phyloP scores from a whole-genome alignment of 1,140 invertebrate genomes.

The Drosophila pallidifrons region DNA sequence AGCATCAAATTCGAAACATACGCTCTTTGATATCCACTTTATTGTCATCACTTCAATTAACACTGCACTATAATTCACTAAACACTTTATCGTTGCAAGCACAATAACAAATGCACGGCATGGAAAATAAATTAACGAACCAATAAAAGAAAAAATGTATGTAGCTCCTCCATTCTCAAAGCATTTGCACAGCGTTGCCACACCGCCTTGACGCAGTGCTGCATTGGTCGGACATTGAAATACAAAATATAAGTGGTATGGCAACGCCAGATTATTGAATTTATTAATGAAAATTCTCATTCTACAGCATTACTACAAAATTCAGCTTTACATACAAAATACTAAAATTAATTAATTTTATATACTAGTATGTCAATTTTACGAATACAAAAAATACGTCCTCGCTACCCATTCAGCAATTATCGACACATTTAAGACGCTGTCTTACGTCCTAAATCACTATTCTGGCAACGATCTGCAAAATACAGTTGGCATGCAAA shows the following conservation, averaged over 20 bases:
- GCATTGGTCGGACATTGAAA: background rate
- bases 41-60: background rate
- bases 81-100: background rate
- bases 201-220: constrained; percentile 11
- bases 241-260: background rate
- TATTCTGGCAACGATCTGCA: no score
- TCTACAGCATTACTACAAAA: background rate
- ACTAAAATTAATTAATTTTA: no score
- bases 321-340: background rate
- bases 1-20: background rate
- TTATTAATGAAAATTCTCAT: background rate
- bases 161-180: constrained; percentile 31
- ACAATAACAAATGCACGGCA: background rate
- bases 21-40: background rate
- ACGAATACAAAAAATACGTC: no score
- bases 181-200: constrained; percentile 45
- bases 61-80: background rate
- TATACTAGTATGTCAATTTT: no score
- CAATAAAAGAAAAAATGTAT: constrained; percentile 33
- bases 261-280: constrained; percentile 31
- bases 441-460: no score
- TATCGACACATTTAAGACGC: no score
- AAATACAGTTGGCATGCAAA: no score
- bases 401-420: no score
- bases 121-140: constrained; percentile 24